Evolutionary conservation across 2,888 invertebrate species (phyloP).

Genomic region (Fissipunctia ypsillon): DNA sequence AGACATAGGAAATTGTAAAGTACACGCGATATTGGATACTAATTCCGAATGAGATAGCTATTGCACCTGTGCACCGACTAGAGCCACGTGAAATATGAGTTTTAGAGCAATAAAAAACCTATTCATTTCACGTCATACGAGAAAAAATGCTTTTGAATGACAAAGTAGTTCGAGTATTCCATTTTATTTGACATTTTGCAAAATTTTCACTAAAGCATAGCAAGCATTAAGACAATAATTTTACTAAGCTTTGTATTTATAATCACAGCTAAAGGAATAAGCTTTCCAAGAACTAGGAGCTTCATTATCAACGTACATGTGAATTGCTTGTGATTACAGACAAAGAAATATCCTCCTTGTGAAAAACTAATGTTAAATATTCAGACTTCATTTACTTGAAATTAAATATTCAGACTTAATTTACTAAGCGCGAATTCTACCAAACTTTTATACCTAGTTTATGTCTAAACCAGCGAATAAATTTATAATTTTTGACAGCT

Average conservation of each 20-base stretch:
- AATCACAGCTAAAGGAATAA: constrained; percentile 14
- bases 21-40: constrained; percentile 83
- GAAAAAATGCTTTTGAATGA: constrained; percentile 44
- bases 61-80: constrained; percentile 82
- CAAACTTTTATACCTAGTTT: too few relatives aligned
- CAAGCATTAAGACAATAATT: background rate
- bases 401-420: constrained; percentile 31
- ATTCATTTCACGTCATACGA: constrained; percentile 56
- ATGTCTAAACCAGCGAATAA: too few relatives aligned
- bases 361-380: constrained; percentile 29
- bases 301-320: constrained; percentile 31
- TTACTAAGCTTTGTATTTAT: constrained; percentile 8
- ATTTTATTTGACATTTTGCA: constrained; percentile 22
- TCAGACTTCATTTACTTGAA: too few relatives aligned
- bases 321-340: constrained; percentile 25
- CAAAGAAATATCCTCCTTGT: constrained; percentile 24
- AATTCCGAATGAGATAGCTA: constrained; percentile 83
- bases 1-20: constrained; percentile 75
- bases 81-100: constrained; percentile 74
- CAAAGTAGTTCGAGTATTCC: constrained; percentile 7
- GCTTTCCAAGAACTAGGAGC: constrained; percentile 13
- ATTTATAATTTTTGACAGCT: too few relatives aligned
- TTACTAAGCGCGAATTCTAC: too few relatives aligned
- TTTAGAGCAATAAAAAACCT: constrained; percentile 69
- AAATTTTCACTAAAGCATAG: background rate